Conservation (phyloP, 92 coral and sea anemone genomes). For the Meandrina meandrites region DNA sequence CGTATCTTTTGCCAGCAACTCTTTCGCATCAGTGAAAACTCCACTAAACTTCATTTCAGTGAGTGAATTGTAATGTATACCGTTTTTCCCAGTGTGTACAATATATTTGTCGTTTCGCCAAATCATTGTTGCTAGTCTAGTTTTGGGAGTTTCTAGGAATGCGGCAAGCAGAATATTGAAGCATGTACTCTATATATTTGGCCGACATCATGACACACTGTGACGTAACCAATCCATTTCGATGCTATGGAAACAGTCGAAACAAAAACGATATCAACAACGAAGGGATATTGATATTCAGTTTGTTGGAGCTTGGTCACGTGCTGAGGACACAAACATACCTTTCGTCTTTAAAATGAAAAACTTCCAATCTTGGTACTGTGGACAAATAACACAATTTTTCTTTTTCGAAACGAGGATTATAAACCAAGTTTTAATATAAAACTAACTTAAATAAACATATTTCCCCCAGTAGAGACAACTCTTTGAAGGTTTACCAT, state of each 20-base stretch:
- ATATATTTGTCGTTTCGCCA: background rate
- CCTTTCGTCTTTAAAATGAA: too few species aligned
- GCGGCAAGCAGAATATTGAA: background rate
- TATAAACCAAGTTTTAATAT: background rate
- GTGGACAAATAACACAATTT: background rate
- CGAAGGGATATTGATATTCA: background rate
- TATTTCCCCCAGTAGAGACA: background rate
- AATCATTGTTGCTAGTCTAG: background rate
- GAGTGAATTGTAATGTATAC: background rate
- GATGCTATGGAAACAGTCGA: background rate
- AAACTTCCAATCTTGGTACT: background rate
- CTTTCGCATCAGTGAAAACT: too few species aligned
- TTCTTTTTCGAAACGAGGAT: background rate
- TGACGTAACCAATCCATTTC: background rate
- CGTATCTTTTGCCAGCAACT: too few species aligned
- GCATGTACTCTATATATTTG: background rate
- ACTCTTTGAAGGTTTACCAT: background rate
- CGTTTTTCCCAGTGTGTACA: background rate
- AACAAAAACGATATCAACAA: background rate
- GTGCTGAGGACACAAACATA: background rate
- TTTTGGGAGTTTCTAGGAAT: background rate
- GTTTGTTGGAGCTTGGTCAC: background rate
- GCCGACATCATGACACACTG: background rate
- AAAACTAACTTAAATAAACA: background rate
- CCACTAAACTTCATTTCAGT: background rate